Conservation (phyloP, 2,888 invertebrate genomes). For the Philereme transversata region DNA sequence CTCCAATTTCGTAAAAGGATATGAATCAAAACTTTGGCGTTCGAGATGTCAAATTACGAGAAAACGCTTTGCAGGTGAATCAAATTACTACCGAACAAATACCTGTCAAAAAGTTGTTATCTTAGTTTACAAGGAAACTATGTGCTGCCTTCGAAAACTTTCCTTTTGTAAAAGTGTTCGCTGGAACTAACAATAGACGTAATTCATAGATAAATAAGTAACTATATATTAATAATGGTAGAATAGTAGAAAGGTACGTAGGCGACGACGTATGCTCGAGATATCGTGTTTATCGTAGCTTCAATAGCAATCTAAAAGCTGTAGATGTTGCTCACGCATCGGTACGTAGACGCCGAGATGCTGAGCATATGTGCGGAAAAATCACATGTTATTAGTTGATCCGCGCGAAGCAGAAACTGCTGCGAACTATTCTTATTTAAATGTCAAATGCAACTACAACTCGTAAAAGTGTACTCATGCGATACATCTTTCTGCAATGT, state of each 20-base stretch:
- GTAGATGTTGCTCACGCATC: slow-evolving; percentile 18
- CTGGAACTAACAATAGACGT: slow-evolving; percentile 13
- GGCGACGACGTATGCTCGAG: slow-evolving; percentile 1
- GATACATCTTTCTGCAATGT: slow-evolving; percentile 28
- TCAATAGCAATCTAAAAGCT: slow-evolving; percentile 48
- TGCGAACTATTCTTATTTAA: slow-evolving; percentile 80
- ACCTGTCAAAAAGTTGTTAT: slow-evolving; percentile 67
- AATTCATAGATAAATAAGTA: slow-evolving; percentile 3
- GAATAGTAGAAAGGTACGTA: not conserved
- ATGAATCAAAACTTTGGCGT: slow-evolving; percentile 71
- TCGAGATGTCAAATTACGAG: slow-evolving; percentile 71
- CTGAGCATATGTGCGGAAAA: slow-evolving; percentile 74
- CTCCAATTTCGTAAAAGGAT: slow-evolving; percentile 46
- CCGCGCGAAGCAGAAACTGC: slow-evolving; percentile 51
- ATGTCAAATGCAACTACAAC: slow-evolving; percentile 66
- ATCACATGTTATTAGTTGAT: slow-evolving; percentile 75
- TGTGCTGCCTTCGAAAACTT: slow-evolving; percentile 48
- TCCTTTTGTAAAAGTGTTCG: slow-evolving; percentile 23
- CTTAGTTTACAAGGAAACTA: slow-evolving; percentile 63
- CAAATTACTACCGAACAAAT: slow-evolving; percentile 74
- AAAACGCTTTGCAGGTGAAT: slow-evolving; percentile 60
- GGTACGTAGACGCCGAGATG: slow-evolving; percentile 10
- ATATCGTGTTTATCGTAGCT: slow-evolving; percentile 40
- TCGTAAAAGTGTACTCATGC: slow-evolving; percentile 60
- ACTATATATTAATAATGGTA: no score